Base-by-base conservation (phyloP, 92 coral and sea anemone genomes). In the Micromussa lordhowensis region DNA sequence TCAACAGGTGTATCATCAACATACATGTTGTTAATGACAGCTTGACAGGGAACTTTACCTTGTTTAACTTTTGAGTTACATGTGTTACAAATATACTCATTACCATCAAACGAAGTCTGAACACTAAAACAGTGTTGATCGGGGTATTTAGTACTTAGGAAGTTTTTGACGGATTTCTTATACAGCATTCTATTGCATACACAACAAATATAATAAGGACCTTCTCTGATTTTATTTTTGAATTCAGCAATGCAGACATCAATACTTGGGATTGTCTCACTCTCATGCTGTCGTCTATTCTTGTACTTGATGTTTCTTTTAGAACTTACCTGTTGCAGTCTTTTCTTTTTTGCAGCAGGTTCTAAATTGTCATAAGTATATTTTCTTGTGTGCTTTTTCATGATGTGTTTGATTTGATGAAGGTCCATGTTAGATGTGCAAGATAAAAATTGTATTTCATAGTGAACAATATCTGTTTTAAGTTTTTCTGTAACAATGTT, bases 71-170 rank as follows among this genome's bases (percentile, higher is more conserved):
- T 89, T 76, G 80, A 30, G 66, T 75, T 89, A 58, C 92, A 89
- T 64, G 92, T 84, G 55, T 89, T 83, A 89, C 88, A 89, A 28
- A 89, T 78, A 63, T 83, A 77, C 31, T 69, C 63, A 53, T 70
- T 70, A 29, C 81, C 89, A 90, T 90, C 87, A 90, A 85, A 90
- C 85, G 92, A 90, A n/a, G n/a, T n/a, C 75, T 82, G 74, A 14
- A 82, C 82, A 26, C 29, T 71, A 61, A 88, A 88, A 68, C 81
- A 54, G 35, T 88, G 10, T 64, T 87, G 79, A 21, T 68, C 38
- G 21, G 68, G 91, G 75, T 87, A 87, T 44, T 63, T 87, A 82
- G 19, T 89, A 28, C 5, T 34, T 0, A 8, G 66, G 4, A 82
- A 32, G 13, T 89, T 89, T 81, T 83, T 40, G 88, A 89, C 92